phyloP scores from a whole-genome alignment of 2,888 invertebrate genomes.

The Eubasilissa splendida region DNA sequence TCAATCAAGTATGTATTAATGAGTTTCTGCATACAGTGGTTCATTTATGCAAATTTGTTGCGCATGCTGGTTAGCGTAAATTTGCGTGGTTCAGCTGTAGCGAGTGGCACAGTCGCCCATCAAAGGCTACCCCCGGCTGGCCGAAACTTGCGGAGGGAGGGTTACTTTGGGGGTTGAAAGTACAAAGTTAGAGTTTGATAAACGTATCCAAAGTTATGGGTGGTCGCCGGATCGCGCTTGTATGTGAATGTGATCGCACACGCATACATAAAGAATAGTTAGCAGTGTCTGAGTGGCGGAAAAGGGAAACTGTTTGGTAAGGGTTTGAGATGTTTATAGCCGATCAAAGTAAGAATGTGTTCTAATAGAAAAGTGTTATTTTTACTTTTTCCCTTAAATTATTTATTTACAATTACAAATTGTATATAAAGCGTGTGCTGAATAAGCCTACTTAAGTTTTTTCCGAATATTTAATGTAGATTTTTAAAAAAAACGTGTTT shows the following conservation, averaged over 20 bases:
- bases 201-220: conserved; percentile 55
- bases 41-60: conserved; percentile 56
- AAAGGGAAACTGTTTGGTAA: no score
- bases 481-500: no score
- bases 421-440: no score
- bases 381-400: no score
- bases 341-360: no score
- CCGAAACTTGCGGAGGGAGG: conserved; percentile 18
- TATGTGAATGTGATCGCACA: not conserved
- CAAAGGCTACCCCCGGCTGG: conserved; percentile 46
- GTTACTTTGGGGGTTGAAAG: conserved; percentile 35
- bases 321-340: no score
- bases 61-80: conserved; percentile 37
- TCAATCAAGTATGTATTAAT: not conserved
- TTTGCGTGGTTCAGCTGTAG: conserved; percentile 1
- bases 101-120: conserved; percentile 30
- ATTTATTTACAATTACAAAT: no score
- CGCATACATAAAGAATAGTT: not conserved
- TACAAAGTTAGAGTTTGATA: conserved; percentile 57
- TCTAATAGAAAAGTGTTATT: no score
- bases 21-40: conserved; percentile 24
- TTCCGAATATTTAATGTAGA: no score
- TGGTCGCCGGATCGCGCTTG: conserved; percentile 34
- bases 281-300: not conserved
- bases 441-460: no score